These are phyloP conservation scores for Pterobdella sp. DNA, from an alignment of 2,888 invertebrate genomes.

Conservation along the genomic window DNA sequence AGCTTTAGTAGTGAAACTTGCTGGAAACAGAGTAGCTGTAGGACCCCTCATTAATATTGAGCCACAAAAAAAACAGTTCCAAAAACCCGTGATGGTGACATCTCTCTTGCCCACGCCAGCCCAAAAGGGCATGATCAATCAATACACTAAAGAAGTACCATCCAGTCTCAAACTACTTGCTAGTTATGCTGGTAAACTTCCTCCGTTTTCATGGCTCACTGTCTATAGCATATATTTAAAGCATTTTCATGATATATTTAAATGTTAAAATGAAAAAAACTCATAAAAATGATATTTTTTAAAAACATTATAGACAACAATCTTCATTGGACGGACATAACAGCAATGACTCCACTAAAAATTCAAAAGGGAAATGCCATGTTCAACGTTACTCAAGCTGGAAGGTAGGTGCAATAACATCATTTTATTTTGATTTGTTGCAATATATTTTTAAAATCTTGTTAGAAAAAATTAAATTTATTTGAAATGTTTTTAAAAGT, in stretches of 20 bases:
- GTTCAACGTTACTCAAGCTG: conserved; percentile 97
- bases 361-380: conserved; percentile 98
- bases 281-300: too few relatives aligned
- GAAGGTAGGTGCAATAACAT: too few relatives aligned
- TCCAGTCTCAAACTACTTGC: conserved; percentile 15
- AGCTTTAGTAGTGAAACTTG: conserved; percentile 86
- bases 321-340: conserved; percentile 97
- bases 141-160: conserved; percentile 54
- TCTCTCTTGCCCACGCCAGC: conserved; percentile 79
- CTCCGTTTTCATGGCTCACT: too few relatives aligned
- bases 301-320: neutral
- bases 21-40: conserved; percentile 97
- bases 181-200: conserved; percentile 3
- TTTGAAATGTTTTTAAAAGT: too few relatives aligned
- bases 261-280: neutral
- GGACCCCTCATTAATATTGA: conserved; percentile 99
- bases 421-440: too few relatives aligned
- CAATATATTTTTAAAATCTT: too few relatives aligned
- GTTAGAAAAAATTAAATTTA: too few relatives aligned
- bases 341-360: conserved; percentile 92
- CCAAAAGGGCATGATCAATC: conserved; percentile 84
- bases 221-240: too few relatives aligned
- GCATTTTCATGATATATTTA: neutral
- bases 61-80: conserved; percentile 94
- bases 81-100: conserved; percentile 96